Evolutionary conservation across 2,888 invertebrate species (phyloP).

Genomic region (Cheilosia scutellata): DNA sequence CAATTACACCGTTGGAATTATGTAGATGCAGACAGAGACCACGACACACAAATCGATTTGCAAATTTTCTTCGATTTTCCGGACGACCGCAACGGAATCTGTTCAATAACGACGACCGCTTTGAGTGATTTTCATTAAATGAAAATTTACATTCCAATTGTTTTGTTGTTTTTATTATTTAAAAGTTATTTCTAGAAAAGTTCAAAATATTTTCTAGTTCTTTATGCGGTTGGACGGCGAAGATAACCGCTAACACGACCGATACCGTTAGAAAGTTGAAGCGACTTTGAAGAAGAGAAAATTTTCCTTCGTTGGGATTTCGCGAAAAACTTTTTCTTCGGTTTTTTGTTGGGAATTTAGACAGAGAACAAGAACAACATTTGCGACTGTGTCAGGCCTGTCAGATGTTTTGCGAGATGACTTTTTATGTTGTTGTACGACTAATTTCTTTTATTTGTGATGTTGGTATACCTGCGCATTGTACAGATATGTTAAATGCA

Average conservation of each 20-base stretch:
- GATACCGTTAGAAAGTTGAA: conserved; percentile 65
- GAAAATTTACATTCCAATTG: conserved; percentile 2
- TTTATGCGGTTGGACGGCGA: conserved; percentile 40
- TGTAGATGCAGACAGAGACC: neutral
- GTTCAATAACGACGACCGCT: conserved; percentile 10
- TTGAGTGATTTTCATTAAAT: conserved; percentile 7
- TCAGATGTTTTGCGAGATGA: conserved; percentile 33
- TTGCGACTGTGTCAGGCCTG: neutral
- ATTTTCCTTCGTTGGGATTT: conserved; percentile 49
- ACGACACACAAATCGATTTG: conserved; percentile 59
- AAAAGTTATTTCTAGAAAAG: neutral
- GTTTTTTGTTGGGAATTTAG: conserved; percentile 17
- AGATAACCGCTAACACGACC: conserved; percentile 41
- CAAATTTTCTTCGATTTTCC: conserved; percentile 38
- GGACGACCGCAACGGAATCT: conserved; percentile 23
- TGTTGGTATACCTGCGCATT: conserved; percentile 8
- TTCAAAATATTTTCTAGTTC: neutral
- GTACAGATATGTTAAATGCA: conserved; percentile 8
- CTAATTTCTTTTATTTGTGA: neutral
- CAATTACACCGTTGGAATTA: conserved; percentile 24
- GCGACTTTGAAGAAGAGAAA: conserved; percentile 58
- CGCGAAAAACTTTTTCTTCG: conserved; percentile 45
- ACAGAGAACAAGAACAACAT: neutral
- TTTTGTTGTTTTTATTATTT: neutral
- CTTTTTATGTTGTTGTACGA: neutral